These are phyloP conservation scores for Spilarctia lutea DNA, from an alignment of 2,888 invertebrate species.

Conservation along the genomic window DNA sequence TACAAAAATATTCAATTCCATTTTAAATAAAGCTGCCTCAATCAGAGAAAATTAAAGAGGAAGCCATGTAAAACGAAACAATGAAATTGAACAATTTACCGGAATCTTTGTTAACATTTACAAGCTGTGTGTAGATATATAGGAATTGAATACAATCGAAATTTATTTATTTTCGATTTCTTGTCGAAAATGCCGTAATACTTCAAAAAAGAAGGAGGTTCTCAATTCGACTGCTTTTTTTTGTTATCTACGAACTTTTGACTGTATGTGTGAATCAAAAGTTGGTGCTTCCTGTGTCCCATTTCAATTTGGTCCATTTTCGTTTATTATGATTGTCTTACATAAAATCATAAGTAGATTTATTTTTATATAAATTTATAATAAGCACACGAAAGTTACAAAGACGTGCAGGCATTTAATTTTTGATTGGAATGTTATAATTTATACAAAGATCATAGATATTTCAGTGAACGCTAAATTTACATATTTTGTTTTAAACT, in stretches of 20 bases:
- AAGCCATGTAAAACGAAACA: neutral
- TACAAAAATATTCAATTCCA: neutral
- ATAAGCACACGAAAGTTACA: neutral
- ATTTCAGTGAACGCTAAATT: no score
- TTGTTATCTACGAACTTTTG: no score
- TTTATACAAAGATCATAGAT: no score
- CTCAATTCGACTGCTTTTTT: neutral
- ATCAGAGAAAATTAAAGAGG: neutral
- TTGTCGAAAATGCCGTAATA: neutral
- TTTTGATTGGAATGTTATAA: no score
- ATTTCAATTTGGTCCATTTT: no score
- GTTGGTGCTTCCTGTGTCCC: no score
- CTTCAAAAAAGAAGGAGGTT: no score
- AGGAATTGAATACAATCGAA: neutral
- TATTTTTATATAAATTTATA: neutral
- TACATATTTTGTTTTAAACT: no score
- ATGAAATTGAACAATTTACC: neutral
- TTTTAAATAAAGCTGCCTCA: neutral
- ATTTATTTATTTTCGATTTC: neutral
- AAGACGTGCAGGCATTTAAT: neutral
- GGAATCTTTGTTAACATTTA: neutral
- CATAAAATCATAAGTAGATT: neutral
- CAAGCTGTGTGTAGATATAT: neutral
- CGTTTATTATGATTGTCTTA: no score
- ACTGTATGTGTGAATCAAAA: no score